Base-by-base conservation (phyloP, 2,113 vertebrate genomes). In the Haemorhous mexicanus region DNA sequence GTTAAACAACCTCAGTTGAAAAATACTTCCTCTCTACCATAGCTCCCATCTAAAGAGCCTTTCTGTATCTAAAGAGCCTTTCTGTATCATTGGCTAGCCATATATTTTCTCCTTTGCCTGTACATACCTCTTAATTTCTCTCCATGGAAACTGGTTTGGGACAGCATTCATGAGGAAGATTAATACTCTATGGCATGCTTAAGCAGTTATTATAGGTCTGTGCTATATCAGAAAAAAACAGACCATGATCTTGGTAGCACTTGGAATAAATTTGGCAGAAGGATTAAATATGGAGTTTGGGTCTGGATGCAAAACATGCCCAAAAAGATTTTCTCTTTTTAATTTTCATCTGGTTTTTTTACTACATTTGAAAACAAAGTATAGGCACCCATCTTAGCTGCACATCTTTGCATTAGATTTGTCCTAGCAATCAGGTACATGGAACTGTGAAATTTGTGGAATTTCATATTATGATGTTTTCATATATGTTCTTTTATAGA, bases 121-220 rank as follows among this genome's bases (percentile, higher is more conserved):
- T 93, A 93, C 64, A 80, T 93, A 91, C 50, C 72, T 94, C 92
- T 95, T 95, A 84, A 95, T 96, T 96, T 96, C 79, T 92, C 88
- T 94, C 92, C 93, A 93, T 93, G 84, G 93, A 96, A 96, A 93
- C 68, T 94, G 74, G 55, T 95, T 94, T 90, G 79, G 87, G 82
- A 90, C 61, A 66, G 70, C 66, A 6, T 93, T 95, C 82, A 70
- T n/a, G 68, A 90, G 68, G 83, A 95, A 94, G 90, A 96, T 96
- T 94, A 96, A 95, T 91, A 94, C 46, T 70, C 46, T 67, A 63
- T 62, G 64, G 89, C 82, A 95, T 90, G 90, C 90, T 93, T 84
- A 93, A 92, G 56, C 69, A 95, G 64, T 80, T 96, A 84, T 63
- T 81, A 78, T 24, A 92, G 69, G 90, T 41, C 68, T 62, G 5